Conservation (phyloP, 1,140 invertebrate genomes). For the Meloidogyne hapla region DNA sequence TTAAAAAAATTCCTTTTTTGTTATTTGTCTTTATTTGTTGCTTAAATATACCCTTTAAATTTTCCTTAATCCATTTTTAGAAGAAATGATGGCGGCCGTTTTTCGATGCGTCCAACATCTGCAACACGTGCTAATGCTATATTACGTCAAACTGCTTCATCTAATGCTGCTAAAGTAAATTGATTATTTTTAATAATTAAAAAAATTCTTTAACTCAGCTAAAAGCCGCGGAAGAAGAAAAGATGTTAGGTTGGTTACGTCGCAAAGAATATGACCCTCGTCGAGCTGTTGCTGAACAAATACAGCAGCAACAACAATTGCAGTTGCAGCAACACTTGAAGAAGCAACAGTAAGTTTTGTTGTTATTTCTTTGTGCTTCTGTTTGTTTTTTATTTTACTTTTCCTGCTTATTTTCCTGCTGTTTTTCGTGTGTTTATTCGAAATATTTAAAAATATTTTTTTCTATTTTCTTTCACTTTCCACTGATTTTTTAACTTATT, state of each 20-base stretch:
- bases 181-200: not conserved
- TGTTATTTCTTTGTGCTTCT: not conserved
- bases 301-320: constrained; percentile 43
- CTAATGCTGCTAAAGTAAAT: constrained; percentile 28
- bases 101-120: constrained; percentile 47
- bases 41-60: not conserved
- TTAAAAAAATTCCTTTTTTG: not conserved
- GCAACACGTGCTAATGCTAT: constrained; percentile 1
- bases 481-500: not conserved
- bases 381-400: not conserved
- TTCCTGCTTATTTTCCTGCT: constrained; percentile 5
- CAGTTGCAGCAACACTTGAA: no score
- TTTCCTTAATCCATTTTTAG: constrained; percentile 32
- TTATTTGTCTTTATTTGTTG: not conserved
- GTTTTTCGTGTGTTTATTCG: no score
- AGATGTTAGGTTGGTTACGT: constrained; percentile 54
- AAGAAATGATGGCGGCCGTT: constrained; percentile 49
- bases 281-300: constrained; percentile 45
- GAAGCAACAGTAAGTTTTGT: constrained; percentile 35
- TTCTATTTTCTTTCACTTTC: not conserved
- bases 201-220: constrained; percentile 8
- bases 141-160: not conserved
- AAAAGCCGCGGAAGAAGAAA: constrained; percentile 28
- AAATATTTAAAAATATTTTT: not conserved
- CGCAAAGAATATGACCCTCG: constrained; percentile 50